phyloP scores from a whole-genome alignment of 92 coral and sea anemone genomes.

The Galaxea fascicularis region DNA sequence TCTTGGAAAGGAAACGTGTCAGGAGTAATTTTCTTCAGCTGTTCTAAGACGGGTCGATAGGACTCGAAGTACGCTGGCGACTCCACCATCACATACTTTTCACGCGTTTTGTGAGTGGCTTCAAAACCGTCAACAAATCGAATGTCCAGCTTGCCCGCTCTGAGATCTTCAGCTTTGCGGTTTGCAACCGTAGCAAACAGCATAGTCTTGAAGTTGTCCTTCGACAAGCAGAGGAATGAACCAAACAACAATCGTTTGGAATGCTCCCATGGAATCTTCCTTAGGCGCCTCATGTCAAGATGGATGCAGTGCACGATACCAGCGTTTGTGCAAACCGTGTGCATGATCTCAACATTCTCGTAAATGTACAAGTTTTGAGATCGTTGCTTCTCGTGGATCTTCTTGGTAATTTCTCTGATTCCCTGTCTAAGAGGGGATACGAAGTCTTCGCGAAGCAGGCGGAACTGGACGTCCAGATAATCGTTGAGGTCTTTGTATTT shows the following conservation, averaged over 20 bases:
- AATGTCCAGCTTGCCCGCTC: slow-evolving; percentile 70
- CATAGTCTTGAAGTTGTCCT: slow-evolving; percentile 80
- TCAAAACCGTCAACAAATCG: slow-evolving; percentile 74
- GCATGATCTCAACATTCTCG: slow-evolving; percentile 54
- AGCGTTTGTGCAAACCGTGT: slow-evolving; percentile 67
- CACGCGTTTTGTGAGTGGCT: slow-evolving; percentile 10
- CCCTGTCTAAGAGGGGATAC: slow-evolving; percentile 91
- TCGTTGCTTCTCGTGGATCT: slow-evolving; percentile 60
- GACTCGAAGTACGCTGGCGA: slow-evolving; percentile 93
- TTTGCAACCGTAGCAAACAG: slow-evolving; percentile 89
- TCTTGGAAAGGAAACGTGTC: slow-evolving; percentile 81
- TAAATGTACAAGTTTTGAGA: slow-evolving; percentile 82
- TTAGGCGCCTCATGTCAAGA: slow-evolving; percentile 58
- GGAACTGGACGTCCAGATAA: slow-evolving; percentile 92
- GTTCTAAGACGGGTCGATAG: slow-evolving; percentile 80
- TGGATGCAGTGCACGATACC: slow-evolving; percentile 77
- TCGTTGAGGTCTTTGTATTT: slow-evolving; percentile 77
- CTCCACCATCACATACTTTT: slow-evolving; percentile 78
- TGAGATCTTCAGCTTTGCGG: slow-evolving; percentile 77
- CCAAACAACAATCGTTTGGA: slow-evolving; percentile 84
- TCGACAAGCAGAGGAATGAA: slow-evolving; percentile 88
- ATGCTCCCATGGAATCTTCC: slow-evolving; percentile 82
- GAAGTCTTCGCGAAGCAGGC: slow-evolving; percentile 88
- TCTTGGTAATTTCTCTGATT: slow-evolving; percentile 70
- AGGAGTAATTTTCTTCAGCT: slow-evolving; percentile 69